Conservation (phyloP, 2,888 invertebrate species). For the Clusia tigrina region DNA sequence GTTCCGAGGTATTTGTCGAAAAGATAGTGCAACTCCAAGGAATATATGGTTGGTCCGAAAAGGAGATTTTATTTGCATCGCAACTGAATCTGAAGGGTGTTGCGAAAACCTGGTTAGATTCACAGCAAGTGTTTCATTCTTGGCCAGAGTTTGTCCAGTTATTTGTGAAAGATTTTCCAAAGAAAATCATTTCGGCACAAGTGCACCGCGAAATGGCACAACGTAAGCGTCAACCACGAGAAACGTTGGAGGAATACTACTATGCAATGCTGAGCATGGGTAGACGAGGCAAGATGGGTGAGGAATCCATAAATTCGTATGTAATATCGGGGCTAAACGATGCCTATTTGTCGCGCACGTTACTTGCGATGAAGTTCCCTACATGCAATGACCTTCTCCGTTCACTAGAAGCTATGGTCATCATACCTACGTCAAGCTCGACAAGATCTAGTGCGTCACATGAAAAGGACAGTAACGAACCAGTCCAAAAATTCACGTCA, state of each 20-base stretch:
- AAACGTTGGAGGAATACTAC: slow-evolving; percentile 29
- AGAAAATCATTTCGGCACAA: slow-evolving; percentile 21
- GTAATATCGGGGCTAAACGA: slow-evolving; percentile 35
- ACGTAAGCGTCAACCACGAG: no score
- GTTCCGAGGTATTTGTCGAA: no score
- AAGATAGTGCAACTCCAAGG: no score
- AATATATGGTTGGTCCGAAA: slow-evolving; percentile 20
- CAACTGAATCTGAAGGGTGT: slow-evolving; percentile 21
- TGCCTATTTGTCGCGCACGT: slow-evolving; percentile 22
- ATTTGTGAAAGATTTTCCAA: slow-evolving; percentile 23
- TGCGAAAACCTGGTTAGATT: slow-evolving; percentile 20
- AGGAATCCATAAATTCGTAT: slow-evolving; percentile 33
- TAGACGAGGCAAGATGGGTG: slow-evolving; percentile 29
- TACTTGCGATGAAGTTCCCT: slow-evolving; percentile 27
- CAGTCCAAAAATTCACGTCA: background rate
- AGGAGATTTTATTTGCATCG: slow-evolving; percentile 16
- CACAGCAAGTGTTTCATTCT: slow-evolving; percentile 15
- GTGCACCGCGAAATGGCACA: slow-evolving; percentile 25
- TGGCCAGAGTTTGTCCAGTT: slow-evolving; percentile 15
- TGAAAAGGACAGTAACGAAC: background rate
- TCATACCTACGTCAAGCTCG: background rate
- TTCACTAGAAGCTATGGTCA: slow-evolving; percentile 30
- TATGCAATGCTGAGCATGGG: slow-evolving; percentile 33
- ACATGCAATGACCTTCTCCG: slow-evolving; percentile 27
- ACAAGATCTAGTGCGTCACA: background rate